Percentiles rank a stretch among this genome's conserved stretches.
Evolutionary conservation across 2,888 invertebrate genomes (phyloP).

Genomic region (Drosophila nigricruria): DNA sequence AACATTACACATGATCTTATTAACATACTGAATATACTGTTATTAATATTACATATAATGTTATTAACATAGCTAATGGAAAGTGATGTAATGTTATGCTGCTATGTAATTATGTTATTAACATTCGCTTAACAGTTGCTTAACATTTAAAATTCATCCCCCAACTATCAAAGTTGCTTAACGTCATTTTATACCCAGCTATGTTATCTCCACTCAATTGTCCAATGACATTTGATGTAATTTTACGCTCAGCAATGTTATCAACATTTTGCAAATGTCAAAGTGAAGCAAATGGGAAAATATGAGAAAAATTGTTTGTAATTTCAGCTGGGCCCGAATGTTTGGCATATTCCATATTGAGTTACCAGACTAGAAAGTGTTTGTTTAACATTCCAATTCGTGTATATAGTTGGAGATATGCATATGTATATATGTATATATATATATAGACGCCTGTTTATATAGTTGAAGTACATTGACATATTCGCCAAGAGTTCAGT

Average conservation of each 20-base stretch:
- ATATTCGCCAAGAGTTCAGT: slow-evolving; percentile 42
- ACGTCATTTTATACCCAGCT: neutral
- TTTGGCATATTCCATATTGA: slow-evolving; percentile 14
- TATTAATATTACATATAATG: neutral
- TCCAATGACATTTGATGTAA: neutral
- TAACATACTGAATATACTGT: slow-evolving; percentile 4
- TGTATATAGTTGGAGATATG: neutral
- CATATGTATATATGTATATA: neutral
- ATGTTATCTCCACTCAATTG: neutral
- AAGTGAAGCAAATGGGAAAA: neutral
- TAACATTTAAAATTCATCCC: neutral
- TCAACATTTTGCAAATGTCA: neutral
- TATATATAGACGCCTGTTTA: neutral
- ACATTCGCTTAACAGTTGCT: neutral
- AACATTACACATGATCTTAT: too few species aligned
- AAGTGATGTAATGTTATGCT: neutral
- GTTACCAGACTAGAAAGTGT: slow-evolving; percentile 17
- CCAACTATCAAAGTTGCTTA: neutral
- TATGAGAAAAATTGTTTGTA: neutral
- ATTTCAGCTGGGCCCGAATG: slow-evolving; percentile 6
- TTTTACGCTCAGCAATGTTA: neutral
- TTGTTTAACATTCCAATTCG: slow-evolving; percentile 2
- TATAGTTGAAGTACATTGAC: slow-evolving; percentile 44
- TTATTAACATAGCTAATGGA: neutral
- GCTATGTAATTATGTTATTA: neutral